These are phyloP conservation scores for Drosophila subquinaria DNA, from an alignment of 2,888 invertebrate genomes.

Conservation along the genomic window DNA sequence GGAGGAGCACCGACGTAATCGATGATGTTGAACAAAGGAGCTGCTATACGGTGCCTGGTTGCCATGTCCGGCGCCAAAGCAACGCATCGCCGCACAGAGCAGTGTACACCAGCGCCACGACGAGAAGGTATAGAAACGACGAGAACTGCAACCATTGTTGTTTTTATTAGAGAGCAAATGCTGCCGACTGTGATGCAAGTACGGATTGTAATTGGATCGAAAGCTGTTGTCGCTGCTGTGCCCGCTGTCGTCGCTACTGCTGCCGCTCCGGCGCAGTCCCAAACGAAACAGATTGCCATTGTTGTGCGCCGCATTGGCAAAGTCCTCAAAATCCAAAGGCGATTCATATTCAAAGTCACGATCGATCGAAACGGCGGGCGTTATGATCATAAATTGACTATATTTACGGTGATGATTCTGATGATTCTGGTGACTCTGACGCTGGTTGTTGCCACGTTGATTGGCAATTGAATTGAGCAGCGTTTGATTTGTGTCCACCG, in stretches of 20 bases:
- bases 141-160: conserved; percentile 50
- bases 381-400: conserved; percentile 85
- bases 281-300: conserved; percentile 83
- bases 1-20: conserved; percentile 80
- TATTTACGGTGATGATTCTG: conserved; percentile 76
- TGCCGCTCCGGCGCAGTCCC: conserved; percentile 76
- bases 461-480: conserved; percentile 81
- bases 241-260: conserved; percentile 77
- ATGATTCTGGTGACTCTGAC: conserved; percentile 52
- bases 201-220: conserved; percentile 84
- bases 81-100: conserved; percentile 85
- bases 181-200: conserved; percentile 83
- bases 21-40: conserved; percentile 78
- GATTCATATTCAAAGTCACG: conserved; percentile 82
- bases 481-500: conserved; percentile 84
- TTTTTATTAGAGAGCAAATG: conserved; percentile 80
- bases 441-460: conserved; percentile 59
- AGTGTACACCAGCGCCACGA: conserved; percentile 85
- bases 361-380: conserved; percentile 85
- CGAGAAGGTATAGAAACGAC: conserved; percentile 82
- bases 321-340: conserved; percentile 72
- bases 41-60: conserved; percentile 79
- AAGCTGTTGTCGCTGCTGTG: conserved; percentile 83
- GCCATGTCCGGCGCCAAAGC: conserved; percentile 83
- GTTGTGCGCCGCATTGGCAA: conserved; percentile 75